Evolutionary conservation across 2,888 invertebrate species (phyloP).

Genomic region (Polymixis flavicincta): DNA sequence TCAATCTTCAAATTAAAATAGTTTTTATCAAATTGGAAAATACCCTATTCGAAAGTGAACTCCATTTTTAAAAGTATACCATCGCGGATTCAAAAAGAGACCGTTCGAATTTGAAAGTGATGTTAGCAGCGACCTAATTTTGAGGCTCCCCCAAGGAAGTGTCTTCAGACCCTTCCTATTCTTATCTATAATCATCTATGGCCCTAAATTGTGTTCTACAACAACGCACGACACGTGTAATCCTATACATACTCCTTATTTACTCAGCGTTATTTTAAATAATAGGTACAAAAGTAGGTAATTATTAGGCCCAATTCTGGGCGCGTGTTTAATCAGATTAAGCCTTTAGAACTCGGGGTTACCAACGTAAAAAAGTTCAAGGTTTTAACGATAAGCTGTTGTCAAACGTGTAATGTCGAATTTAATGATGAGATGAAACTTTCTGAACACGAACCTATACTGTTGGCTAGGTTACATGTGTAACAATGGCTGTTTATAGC

Average conservation of each 20-base stretch:
- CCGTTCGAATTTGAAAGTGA: background rate
- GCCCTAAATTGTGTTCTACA: background rate
- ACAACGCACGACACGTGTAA: too few species aligned
- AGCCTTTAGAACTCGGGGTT: constrained; percentile 9
- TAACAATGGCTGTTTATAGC: constrained; percentile 7
- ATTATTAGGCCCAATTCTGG: constrained; percentile 7
- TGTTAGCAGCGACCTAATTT: background rate
- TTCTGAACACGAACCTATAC: constrained; percentile 6
- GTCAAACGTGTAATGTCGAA: constrained; percentile 19
- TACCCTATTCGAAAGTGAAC: background rate
- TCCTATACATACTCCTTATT: background rate
- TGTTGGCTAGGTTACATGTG: constrained; percentile 8
- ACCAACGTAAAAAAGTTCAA: constrained; percentile 40
- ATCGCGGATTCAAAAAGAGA: background rate
- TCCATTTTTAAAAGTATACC: background rate
- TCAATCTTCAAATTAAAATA: too few species aligned
- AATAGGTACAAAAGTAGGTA: background rate
- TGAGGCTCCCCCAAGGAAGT: background rate
- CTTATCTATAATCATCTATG: background rate
- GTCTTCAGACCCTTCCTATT: background rate
- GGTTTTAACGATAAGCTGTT: constrained; percentile 22
- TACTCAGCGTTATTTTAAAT: constrained; percentile 8
- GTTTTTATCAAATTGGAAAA: too few species aligned
- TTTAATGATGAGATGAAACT: constrained; percentile 20
- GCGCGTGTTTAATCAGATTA: constrained; percentile 58